phyloP scores from a whole-genome alignment of 2,888 invertebrate species.

The Saturnia pavonia region DNA sequence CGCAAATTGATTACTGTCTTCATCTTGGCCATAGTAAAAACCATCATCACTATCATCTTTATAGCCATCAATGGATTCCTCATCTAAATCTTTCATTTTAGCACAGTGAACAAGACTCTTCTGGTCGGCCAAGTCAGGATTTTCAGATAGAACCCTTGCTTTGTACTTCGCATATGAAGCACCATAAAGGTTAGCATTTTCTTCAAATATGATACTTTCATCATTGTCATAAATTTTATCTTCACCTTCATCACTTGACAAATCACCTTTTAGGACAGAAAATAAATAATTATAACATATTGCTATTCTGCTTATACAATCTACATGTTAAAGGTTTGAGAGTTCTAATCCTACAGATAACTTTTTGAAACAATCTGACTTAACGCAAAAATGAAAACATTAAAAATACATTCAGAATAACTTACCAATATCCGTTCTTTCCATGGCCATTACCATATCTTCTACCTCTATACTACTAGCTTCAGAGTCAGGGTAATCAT shows the following conservation, averaged over 20 bases:
- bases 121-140: slow-evolving; percentile 40
- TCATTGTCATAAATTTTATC: slow-evolving; percentile 65
- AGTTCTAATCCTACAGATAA: no score
- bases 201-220: slow-evolving; percentile 56
- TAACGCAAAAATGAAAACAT: neutral
- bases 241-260: slow-evolving; percentile 75
- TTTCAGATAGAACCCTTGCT: slow-evolving; percentile 66
- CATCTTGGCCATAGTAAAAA: slow-evolving; percentile 72
- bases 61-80: slow-evolving; percentile 53
- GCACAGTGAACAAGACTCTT: slow-evolving; percentile 51
- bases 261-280: slow-evolving; percentile 58
- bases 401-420: slow-evolving; percentile 1
- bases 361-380: no score
- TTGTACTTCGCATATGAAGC: slow-evolving; percentile 86
- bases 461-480: slow-evolving; percentile 83
- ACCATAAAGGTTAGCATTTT: slow-evolving; percentile 84
- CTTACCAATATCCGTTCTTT: slow-evolving; percentile 64
- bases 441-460: slow-evolving; percentile 83
- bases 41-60: slow-evolving; percentile 71
- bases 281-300: neutral
- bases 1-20: slow-evolving; percentile 59
- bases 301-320: neutral
- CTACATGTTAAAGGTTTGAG: no score
- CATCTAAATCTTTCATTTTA: slow-evolving; percentile 46
- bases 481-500: slow-evolving; percentile 90